Base-by-base conservation (phyloP, 2,888 invertebrate species). In the Sinodicranocentrus sp. region DNA sequence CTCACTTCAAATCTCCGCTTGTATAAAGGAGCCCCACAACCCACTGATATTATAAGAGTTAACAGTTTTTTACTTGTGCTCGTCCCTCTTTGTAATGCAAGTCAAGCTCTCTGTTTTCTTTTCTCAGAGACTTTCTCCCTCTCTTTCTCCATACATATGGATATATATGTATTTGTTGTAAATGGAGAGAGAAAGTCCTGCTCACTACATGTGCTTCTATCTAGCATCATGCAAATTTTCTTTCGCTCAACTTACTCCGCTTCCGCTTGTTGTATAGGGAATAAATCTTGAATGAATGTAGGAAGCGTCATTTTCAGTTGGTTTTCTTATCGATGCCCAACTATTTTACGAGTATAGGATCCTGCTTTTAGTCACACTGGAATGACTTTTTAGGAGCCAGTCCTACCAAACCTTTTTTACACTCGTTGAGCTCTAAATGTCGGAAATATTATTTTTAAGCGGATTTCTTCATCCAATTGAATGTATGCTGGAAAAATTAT, bases 281-380 rank as follows among this genome's bases (percentile, higher is more conserved):
- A 67, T 67, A 67, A 43, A 67, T 67, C 67, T 67, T 67, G 67
- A 25, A 67, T 43, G 21, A 19, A 15, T 67, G 23, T 13, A 43
- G 19, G 21, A 67, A 44, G 15, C 43, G 19, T 21, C 43, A 67
- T 44, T 19, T 25, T 44, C 67, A 21, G 21, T 15, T 13, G 44
- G 13, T 33, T 59, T 25, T 59, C 13, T 13, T 39, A 39, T 39
- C 39, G 39, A 39, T 39, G 13, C 39, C 13, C 39, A 8, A 5
- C n/a, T n/a, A n/a, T n/a, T n/a, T n/a, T n/a, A n/a, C n/a, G n/a
- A n/a, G n/a, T n/a, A n/a, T n/a, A n/a, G n/a, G n/a, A n/a, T n/a
- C n/a, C n/a, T n/a, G n/a, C n/a, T n/a, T n/a, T n/a, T n/a, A n/a
- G 3, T 52, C 52, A 39, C n/a, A 52, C n/a, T n/a, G n/a, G n/a